Percentiles rank a stretch among this genome's conserved stretches.
phyloP scores from a whole-genome alignment of 2,888 invertebrate genomes.

The Parasteatoda lunata region DNA sequence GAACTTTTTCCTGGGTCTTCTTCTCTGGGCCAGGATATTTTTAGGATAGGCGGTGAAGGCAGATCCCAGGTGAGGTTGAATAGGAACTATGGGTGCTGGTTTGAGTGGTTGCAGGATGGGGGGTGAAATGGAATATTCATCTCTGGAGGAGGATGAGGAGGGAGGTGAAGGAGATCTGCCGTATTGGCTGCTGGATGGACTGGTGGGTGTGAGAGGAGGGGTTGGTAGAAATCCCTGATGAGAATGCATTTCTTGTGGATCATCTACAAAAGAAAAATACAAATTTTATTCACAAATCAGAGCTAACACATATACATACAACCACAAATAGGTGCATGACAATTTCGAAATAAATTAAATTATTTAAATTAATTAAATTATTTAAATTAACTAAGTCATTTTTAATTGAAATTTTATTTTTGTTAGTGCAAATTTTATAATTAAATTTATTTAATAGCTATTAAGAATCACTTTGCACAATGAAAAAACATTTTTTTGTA shows the following conservation, averaged over 20 bases:
- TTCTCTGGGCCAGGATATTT: background rate
- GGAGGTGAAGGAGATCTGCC: conserved; percentile 15
- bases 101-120: background rate
- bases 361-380: too few relatives aligned
- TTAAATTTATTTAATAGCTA: too few relatives aligned
- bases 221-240: conserved; percentile 50
- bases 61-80: conserved; percentile 51
- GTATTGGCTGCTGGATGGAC: conserved; percentile 31
- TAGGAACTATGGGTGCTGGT: conserved; percentile 24
- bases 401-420: too few relatives aligned
- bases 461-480: too few relatives aligned
- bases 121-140: background rate
- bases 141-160: conserved; percentile 29
- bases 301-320: too few relatives aligned
- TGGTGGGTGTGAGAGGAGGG: conserved; percentile 65
- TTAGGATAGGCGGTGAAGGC: conserved; percentile 54
- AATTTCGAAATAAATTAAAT: too few relatives aligned
- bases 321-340: too few relatives aligned
- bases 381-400: too few relatives aligned
- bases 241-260: conserved; percentile 19
- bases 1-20: conserved; percentile 45
- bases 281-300: background rate
- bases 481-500: too few relatives aligned
- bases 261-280: conserved; percentile 34
- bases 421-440: too few relatives aligned